Conservation (phyloP, 2,888 invertebrate genomes). For the Conistra vaccinii region DNA sequence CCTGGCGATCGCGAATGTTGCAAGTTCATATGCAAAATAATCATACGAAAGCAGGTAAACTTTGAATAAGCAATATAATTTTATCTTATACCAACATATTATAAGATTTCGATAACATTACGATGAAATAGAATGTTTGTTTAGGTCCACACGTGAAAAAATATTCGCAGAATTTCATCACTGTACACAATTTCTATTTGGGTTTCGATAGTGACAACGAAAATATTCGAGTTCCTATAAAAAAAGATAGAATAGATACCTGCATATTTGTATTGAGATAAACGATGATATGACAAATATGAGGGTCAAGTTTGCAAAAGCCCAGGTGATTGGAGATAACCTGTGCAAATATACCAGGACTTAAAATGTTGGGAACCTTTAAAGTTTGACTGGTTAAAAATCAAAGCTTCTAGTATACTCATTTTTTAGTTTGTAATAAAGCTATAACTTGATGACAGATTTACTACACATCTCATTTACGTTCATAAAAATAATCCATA, state of each 20-base stretch:
- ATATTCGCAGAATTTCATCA: conserved; percentile 77
- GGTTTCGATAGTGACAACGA: conserved; percentile 66
- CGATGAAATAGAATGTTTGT: conserved; percentile 67
- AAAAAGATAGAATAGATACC: conserved; percentile 46
- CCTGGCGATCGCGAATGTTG: background rate
- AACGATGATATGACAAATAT: conserved; percentile 13
- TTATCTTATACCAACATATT: conserved; percentile 49
- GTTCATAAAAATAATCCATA: conserved; percentile 65
- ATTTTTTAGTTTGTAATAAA: background rate
- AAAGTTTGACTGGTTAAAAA: background rate
- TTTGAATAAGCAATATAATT: background rate
- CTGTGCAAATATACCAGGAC: background rate
- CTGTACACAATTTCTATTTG: conserved; percentile 73
- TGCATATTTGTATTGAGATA: conserved; percentile 35
- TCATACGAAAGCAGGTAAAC: background rate
- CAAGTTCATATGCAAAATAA: conserved; percentile 1
- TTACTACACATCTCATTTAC: conserved; percentile 1
- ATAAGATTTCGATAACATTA: conserved; percentile 27
- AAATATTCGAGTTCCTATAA: conserved; percentile 53
- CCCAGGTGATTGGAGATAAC: background rate
- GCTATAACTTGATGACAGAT: conserved; percentile 4
- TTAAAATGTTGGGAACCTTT: background rate
- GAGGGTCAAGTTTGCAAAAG: conserved; percentile 2
- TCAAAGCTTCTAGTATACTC: background rate
- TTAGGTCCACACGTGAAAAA: conserved; percentile 74